Conservation (phyloP, 2,113 vertebrate genomes). For the Pyrgilauda ruficollis region DNA sequence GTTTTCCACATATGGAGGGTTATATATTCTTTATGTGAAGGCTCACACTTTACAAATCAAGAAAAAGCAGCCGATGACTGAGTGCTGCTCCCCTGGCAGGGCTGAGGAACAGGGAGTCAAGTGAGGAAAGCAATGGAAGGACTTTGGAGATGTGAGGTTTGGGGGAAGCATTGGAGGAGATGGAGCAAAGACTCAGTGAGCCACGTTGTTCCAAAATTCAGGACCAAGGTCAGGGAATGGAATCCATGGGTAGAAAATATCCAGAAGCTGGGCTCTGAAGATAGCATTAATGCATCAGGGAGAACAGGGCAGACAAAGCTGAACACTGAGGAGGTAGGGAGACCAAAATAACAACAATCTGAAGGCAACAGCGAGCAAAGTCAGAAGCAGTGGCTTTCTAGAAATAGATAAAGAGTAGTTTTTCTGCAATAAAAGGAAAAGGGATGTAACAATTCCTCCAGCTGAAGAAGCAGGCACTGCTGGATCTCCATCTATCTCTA, state of each 20-base stretch:
- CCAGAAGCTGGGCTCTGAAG: background rate
- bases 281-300: background rate
- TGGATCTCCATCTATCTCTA: background rate
- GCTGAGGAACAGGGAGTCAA: background rate
- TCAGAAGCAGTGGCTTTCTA: background rate
- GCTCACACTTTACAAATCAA: background rate
- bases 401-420: background rate
- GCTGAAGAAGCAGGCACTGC: background rate
- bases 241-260: background rate
- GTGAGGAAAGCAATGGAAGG: background rate
- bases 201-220: background rate
- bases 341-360: background rate
- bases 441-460: background rate
- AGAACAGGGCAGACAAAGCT: background rate
- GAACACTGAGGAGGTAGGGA: background rate
- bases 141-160: background rate
- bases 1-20: background rate
- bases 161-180: background rate
- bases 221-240: background rate
- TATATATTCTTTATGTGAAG: background rate
- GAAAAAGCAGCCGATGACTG: background rate
- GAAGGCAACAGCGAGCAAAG: background rate
- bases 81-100: background rate
- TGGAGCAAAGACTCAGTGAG: background rate
- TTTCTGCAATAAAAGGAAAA: background rate